A percentile compares a stretch with the other conserved stretches of the same genome.
phyloP scores from a whole-genome alignment of 2,797 vertebrate species.

The Esox lucius region DNA sequence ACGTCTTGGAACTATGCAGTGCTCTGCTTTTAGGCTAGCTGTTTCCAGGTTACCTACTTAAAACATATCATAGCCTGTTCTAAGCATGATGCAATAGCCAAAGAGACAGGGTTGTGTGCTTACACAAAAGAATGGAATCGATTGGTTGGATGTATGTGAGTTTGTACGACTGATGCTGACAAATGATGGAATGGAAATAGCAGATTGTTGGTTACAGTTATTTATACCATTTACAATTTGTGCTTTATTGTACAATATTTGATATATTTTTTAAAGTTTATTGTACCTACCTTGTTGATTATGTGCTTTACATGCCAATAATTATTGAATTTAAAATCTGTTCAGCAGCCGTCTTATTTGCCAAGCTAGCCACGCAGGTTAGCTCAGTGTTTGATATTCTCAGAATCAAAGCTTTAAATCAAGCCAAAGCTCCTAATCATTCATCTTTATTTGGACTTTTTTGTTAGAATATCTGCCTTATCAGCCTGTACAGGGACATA shows the following conservation, averaged over 20 bases:
- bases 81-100: background rate
- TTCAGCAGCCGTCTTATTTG: background rate
- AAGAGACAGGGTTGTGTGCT: background rate
- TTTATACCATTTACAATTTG: slow-evolving; percentile 2
- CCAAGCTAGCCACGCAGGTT: background rate
- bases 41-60: background rate
- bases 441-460: slow-evolving; percentile 14
- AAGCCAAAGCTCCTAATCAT: slow-evolving; percentile 39
- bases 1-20: background rate
- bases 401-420: slow-evolving; percentile 33
- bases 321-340: background rate
- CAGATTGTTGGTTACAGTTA: background rate
- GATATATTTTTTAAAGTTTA: background rate
- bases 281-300: background rate
- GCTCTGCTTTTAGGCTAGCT: background rate
- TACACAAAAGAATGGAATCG: background rate
- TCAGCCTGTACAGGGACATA: slow-evolving; percentile 37
- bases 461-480: slow-evolving; percentile 4
- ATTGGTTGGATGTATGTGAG: slow-evolving; percentile 1
- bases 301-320: background rate
- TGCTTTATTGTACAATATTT: slow-evolving; percentile 30
- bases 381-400: background rate
- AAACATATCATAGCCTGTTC: slow-evolving; percentile 18
- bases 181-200: background rate
- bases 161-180: background rate